These are phyloP conservation scores for Molorchus minor DNA, from an alignment of 2,888 invertebrate species.

Conservation along the genomic window DNA sequence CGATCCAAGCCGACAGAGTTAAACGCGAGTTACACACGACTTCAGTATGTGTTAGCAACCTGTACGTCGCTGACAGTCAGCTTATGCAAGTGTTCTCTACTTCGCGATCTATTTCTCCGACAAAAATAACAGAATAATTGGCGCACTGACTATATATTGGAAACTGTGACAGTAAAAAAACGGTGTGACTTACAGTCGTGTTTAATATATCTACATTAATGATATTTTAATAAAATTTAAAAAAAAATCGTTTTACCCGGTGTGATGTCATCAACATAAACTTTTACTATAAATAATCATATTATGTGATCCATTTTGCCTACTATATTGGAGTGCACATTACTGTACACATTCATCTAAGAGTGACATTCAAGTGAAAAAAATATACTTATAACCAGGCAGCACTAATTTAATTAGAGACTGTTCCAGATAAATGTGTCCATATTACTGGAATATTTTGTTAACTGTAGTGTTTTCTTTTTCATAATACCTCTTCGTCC, in stretches of 20 bases:
- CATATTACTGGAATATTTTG: constrained; percentile 27
- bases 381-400: not conserved
- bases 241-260: not conserved
- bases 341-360: not conserved
- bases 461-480: constrained; percentile 52
- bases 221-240: not conserved
- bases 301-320: not conserved
- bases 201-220: not conserved
- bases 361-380: constrained; percentile 16
- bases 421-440: constrained; percentile 36
- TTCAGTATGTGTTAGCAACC: constrained; percentile 66
- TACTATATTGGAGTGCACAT: not conserved
- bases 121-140: constrained; percentile 1
- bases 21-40: constrained; percentile 62
- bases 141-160: constrained; percentile 1
- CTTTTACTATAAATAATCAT: not conserved
- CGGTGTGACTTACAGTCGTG: constrained; percentile 5
- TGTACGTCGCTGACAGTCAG: constrained; percentile 56
- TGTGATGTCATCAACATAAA: too few species aligned
- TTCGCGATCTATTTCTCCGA: constrained; percentile 51
- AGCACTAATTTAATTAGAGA: constrained; percentile 32
- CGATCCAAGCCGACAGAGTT: constrained; percentile 60
- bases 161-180: constrained; percentile 2
- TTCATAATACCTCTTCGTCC: constrained; percentile 45
- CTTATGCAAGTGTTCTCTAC: constrained; percentile 51